Evolutionary conservation across 2,797 vertebrate species (phyloP), one percentile per base, ranked within the genome.

Genomic region (Hoplostethus mediterraneus): DNA sequence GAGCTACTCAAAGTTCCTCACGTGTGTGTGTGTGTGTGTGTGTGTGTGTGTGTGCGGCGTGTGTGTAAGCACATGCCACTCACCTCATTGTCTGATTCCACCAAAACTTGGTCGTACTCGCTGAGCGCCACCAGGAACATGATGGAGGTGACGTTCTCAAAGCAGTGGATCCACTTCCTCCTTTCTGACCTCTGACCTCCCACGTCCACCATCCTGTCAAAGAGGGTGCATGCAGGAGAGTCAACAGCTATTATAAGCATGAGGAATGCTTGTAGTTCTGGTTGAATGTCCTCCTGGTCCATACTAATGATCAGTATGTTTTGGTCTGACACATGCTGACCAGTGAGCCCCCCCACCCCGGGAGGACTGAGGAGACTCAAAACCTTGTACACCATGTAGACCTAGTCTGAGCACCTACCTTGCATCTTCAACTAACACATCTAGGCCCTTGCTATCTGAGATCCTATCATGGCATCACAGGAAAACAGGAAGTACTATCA

Each of bases 131-230:
- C 97, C 86, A 98, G 94, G 90, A 98, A 98, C 97, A 98, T 98
- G 93, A 98, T 98, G 81, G 97, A 98, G 2, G 97, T 98, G 88
- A 98, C 97, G 14, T 98, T 98, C 95, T 98, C 97, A 90, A 98
- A 98, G 92, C 97, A 98, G 93, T 98, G 97, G 93, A 98, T 98
- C 97, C 97, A 98, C 95, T 98, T 98, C 92, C 97, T 97, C 94
- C 97, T 95, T 89, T 98, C 97, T n/a, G 97, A 98, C 89, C 97
- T 95, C 75, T 98, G 97, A 82, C 97, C 97, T 65, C 97, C 97
- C 17, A 98, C 97, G 83, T 98, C 97, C 88, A 98, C 97, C 97
- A 98, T 98, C 94, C 97, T 98, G 94, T 47, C 90, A 88, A 28
- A 85, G 65, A 25, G 58, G 56, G 51, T 49, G 31, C 44, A 60